Conservation (phyloP, 2,113 vertebrate genomes). For the Dromaius novaehollandiae region DNA sequence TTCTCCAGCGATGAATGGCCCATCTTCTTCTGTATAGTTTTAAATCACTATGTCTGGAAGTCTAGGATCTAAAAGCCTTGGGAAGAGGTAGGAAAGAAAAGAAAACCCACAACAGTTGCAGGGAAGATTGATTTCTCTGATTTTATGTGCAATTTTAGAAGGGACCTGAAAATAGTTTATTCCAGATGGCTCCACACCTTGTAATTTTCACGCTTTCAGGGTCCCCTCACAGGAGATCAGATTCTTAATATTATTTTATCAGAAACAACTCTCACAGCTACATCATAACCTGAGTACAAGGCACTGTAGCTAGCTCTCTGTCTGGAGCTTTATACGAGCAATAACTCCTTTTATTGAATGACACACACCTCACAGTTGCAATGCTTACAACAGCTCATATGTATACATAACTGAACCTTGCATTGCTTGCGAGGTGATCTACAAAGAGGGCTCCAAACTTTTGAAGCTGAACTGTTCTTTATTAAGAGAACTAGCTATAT, state of each 20-base stretch:
- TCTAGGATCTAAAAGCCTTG: neutral
- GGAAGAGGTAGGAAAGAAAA: neutral
- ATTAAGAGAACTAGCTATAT: neutral
- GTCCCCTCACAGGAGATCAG: neutral
- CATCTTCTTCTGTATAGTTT: fast-evolving
- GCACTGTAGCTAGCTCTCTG: neutral
- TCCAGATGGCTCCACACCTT: neutral
- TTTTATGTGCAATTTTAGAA: constrained; percentile 1
- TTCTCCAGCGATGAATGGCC: fast-evolving
- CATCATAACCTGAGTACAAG: neutral
- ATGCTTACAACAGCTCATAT: neutral
- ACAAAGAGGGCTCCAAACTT: neutral
- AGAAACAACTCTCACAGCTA: neutral
- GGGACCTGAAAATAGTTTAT: neutral
- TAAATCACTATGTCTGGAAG: neutral
- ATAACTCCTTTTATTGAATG: neutral
- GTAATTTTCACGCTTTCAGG: neutral
- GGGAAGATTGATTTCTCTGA: neutral
- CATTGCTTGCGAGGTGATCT: neutral
- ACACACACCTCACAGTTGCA: neutral
- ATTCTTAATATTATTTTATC: constrained; percentile 3
- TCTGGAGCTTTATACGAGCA: neutral
- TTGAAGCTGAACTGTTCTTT: neutral
- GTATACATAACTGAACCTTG: neutral
- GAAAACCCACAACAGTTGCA: neutral